Evolutionary conservation across 37 sponge, comb jelly and placozoan species (phyloP), one percentile per base, ranked within the genome.

Genomic region (Halisarca cf. caerulea): DNA sequence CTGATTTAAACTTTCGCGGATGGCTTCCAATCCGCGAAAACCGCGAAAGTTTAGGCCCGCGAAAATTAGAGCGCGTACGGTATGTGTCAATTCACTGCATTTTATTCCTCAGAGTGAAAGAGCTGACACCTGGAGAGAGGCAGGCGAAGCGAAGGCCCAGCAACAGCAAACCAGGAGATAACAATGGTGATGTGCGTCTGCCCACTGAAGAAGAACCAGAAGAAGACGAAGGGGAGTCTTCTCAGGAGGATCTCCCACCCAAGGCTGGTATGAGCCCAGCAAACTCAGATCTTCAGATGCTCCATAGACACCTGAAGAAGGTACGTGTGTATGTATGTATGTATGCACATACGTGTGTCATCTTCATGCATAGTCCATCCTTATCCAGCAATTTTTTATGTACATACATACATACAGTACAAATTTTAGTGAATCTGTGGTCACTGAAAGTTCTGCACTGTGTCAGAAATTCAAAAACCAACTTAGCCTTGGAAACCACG

Each of bases 291-390:
- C 78, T 88, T 38, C 75, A 82, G 34, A 81, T 81, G 37, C 78
- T 88, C 24, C 88, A 88, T 51, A 77, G 78, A 45, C 82, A 82
- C 51, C 78, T 88, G 62, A 74, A 73, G 24, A 75, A 60, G 66
- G 83, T 88, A 42, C 17, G 69, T 68, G 33, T 68, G 69, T n/a
- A 34, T 30, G 35, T 68, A 34, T 27, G 33, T 68, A 34, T 30
- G 1, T 23, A 62, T 62, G 57, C 57, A 20, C 17, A 11, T 54
- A 20, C 57, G 17, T 17, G 11, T 11, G 11, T 23, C 64, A 20
- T 23, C 30, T 68, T 34, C 69, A 68, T 68, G 35, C 60, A 59
- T 59, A 6, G n/a, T n/a, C n/a, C n/a, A n/a, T n/a, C n/a, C n/a
- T n/a, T 54, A 18, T 54, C 15, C 17, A 11, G 17, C 17, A 54